phyloP scores from a whole-genome alignment of 2,113 vertebrate genomes.

The Etheostoma spectabile region DNA sequence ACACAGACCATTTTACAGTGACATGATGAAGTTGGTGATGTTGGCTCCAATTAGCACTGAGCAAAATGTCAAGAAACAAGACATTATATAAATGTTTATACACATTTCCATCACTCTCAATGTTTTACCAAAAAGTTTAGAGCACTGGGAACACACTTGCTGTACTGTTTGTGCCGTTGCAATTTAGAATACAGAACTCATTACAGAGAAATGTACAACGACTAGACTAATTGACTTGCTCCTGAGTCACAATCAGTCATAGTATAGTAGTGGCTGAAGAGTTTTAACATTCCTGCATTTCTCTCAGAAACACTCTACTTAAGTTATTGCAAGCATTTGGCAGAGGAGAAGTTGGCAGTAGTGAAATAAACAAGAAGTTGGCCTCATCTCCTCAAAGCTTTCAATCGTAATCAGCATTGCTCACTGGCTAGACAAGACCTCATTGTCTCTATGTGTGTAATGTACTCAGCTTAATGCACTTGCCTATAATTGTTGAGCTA shows the following conservation, averaged over 20 bases:
- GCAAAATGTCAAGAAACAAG: too few relatives aligned
- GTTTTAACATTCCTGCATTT: conserved; percentile 37
- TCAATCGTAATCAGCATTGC: conserved; percentile 63
- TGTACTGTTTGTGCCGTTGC: neutral
- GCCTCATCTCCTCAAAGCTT: conserved; percentile 61
- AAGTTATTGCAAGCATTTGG: conserved; percentile 65
- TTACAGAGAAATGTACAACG: neutral
- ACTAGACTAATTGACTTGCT: conserved; percentile 2
- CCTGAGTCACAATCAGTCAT: conserved; percentile 32
- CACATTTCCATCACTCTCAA: neutral
- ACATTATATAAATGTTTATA: neutral
- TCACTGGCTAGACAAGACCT: conserved; percentile 69
- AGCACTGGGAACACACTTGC: neutral
- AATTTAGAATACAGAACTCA: neutral
- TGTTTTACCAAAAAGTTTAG: neutral
- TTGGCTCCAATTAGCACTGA: neutral
- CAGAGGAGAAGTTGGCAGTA: conserved; percentile 50
- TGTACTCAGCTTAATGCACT: conserved; percentile 45
- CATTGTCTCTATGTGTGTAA: conserved; percentile 55
- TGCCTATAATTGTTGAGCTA: conserved; percentile 19
- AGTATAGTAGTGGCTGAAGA: conserved; percentile 5
- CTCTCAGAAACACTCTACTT: conserved; percentile 53
- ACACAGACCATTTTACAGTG: neutral
- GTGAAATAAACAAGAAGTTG: conserved; percentile 70
- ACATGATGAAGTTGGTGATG: neutral